Evolutionary conservation across 2,888 invertebrate genomes (phyloP).

Genomic region (Drosophila buzzatii): DNA sequence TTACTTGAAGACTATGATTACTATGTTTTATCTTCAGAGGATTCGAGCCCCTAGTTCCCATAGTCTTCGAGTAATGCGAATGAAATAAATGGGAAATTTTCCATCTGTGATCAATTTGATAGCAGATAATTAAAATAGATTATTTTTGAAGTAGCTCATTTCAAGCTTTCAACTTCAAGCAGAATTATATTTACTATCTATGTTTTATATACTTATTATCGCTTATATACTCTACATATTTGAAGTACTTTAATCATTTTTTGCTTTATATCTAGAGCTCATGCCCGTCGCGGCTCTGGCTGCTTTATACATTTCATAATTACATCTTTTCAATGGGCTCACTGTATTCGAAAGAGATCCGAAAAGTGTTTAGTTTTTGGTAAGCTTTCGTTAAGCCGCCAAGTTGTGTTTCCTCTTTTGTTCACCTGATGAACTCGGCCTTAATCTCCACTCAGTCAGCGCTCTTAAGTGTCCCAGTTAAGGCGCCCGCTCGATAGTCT

Average conservation of each 20-base stretch:
- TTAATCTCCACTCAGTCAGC: slow-evolving; percentile 25
- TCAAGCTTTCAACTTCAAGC: too few species aligned
- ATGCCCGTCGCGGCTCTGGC: background rate
- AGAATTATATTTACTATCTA: too few species aligned
- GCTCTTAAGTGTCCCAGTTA: slow-evolving; percentile 16
- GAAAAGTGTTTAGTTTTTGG: slow-evolving; percentile 6
- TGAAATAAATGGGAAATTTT: too few species aligned
- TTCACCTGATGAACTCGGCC: slow-evolving; percentile 15
- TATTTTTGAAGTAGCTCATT: too few species aligned
- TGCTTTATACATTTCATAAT: background rate
- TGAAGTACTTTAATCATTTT: too few species aligned
- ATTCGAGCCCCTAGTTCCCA: background rate
- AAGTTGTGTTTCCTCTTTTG: slow-evolving; percentile 1
- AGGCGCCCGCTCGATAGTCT: slow-evolving; percentile 6
- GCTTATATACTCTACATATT: background rate
- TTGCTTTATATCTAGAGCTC: background rate
- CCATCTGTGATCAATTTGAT: background rate
- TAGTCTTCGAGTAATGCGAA: background rate
- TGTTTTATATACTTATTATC: background rate
- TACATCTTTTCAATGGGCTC: slow-evolving; percentile 1
- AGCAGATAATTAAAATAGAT: too few species aligned
- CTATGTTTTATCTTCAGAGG: background rate
- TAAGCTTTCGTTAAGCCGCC: background rate
- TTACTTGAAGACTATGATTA: too few species aligned
- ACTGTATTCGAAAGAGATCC: background rate